Evolutionary conservation across 2,113 vertebrate species (phyloP).

Genomic region (Gallinago media): DNA sequence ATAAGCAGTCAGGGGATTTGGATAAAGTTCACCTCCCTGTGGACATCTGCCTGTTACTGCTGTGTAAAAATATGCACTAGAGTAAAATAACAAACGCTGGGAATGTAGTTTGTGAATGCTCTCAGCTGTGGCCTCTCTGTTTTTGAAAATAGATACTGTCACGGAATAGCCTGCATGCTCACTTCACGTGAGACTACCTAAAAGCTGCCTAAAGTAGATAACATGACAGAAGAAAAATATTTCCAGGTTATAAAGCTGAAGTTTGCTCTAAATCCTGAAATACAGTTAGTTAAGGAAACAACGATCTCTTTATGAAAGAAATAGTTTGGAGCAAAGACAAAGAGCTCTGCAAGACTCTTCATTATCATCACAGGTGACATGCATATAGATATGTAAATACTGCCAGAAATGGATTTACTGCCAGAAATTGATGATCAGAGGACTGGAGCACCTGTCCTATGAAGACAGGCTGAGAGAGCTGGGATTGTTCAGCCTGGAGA

Average conservation of each 20-base stretch:
- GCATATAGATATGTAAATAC: background rate
- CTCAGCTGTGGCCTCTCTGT: background rate
- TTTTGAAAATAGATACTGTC: background rate
- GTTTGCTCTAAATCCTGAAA: background rate
- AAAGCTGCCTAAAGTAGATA: background rate
- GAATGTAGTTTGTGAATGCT: background rate
- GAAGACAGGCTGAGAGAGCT: too few relatives aligned
- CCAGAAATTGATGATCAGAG: too few relatives aligned
- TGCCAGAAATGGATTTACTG: background rate
- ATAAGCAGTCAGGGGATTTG: background rate
- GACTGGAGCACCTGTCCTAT: too few relatives aligned
- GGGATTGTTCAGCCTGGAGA: too few relatives aligned
- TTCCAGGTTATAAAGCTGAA: background rate
- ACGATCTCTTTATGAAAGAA: background rate
- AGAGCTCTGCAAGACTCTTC: background rate
- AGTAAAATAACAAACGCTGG: background rate
- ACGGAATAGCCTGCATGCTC: background rate
- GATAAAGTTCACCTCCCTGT: background rate
- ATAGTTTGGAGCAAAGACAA: background rate
- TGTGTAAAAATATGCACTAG: background rate
- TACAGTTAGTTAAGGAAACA: background rate
- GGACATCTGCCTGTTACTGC: background rate
- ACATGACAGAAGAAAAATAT: rapidly evolving
- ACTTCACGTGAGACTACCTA: background rate
- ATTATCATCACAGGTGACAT: background rate